A percentile compares a stretch with the other conserved stretches of the same genome.
Conservation (phyloP, 2,888 invertebrate species). For the Operophtera brumata region DNA sequence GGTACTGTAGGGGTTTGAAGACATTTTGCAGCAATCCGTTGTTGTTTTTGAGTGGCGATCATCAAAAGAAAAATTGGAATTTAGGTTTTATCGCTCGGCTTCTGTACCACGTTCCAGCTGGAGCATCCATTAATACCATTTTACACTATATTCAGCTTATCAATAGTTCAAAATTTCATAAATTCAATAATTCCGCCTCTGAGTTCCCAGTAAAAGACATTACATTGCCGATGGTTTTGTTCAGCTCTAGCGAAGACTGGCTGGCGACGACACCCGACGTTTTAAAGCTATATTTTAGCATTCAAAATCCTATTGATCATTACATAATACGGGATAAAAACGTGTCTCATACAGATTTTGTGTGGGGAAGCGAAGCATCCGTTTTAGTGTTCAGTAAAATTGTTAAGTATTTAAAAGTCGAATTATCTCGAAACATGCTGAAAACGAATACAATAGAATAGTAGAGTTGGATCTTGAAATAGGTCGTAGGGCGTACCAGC, state of each 20-base stretch:
- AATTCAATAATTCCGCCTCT: slow-evolving; percentile 37
- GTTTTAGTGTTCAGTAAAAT: slow-evolving; percentile 50
- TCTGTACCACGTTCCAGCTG: slow-evolving; percentile 58
- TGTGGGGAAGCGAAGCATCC: slow-evolving; percentile 52
- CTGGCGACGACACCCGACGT: slow-evolving; percentile 53
- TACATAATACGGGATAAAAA: slow-evolving; percentile 49
- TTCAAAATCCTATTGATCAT: slow-evolving; percentile 57
- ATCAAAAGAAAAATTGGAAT: slow-evolving; percentile 36
- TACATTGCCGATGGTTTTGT: slow-evolving; percentile 52
- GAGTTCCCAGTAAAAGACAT: slow-evolving; percentile 48
- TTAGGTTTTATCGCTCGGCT: slow-evolving; percentile 48
- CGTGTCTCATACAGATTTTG: slow-evolving; percentile 59
- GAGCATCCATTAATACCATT: slow-evolving; percentile 59
- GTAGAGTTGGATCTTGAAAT: neutral
- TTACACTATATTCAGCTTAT: slow-evolving; percentile 58
- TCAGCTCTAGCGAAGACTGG: slow-evolving; percentile 59
- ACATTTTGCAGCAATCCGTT: slow-evolving; percentile 60
- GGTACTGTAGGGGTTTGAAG: slow-evolving; percentile 49
- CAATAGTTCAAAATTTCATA: slow-evolving; percentile 56
- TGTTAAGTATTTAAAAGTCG: slow-evolving; percentile 46
- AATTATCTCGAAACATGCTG: slow-evolving; percentile 28
- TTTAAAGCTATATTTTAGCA: slow-evolving; percentile 49
- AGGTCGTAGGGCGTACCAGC: too few relatives aligned
- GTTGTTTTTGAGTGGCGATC: slow-evolving; percentile 54
- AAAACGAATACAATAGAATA: slow-evolving; percentile 26